Conservation (phyloP, 2,888 invertebrate species). For the Aproaerema taeniolella region DNA sequence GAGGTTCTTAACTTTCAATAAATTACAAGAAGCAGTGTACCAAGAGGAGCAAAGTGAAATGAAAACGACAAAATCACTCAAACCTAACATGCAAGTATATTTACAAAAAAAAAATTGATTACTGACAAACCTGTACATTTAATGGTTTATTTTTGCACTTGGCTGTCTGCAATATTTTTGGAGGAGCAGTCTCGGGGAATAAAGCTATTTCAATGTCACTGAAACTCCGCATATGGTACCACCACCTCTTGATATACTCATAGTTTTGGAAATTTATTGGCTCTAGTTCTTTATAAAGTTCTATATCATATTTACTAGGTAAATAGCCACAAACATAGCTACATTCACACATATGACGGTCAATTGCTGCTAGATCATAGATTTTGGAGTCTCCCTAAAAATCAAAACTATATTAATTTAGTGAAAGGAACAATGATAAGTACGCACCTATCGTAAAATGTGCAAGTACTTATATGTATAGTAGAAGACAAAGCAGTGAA, state of each 20-base stretch:
- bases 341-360: conserved; percentile 65
- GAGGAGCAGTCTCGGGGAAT: conserved; percentile 48
- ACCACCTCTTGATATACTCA: conserved; percentile 77
- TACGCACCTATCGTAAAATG: no score
- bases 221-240: conserved; percentile 79
- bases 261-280: conserved; percentile 51
- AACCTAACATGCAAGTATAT: conserved; percentile 7
- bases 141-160: conserved; percentile 34
- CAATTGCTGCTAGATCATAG: conserved; percentile 45
- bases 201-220: conserved; percentile 61
- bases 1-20: conserved; percentile 30
- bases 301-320: conserved; percentile 71
- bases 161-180: conserved; percentile 33
- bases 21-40: conserved; percentile 16
- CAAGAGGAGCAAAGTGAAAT: conserved; percentile 3
- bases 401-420: conserved; percentile 18
- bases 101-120: conserved; percentile 12
- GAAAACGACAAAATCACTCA: conserved; percentile 6
- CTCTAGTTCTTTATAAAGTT: conserved; percentile 47
- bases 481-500: no score
- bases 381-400: conserved; percentile 47
- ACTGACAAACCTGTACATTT: conserved; percentile 52
- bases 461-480: no score
- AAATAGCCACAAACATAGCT: conserved; percentile 78
- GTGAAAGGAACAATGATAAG: not conserved